phyloP scores from a whole-genome alignment of 2,888 invertebrate species.

The Sepioteuthis lessoniana region DNA sequence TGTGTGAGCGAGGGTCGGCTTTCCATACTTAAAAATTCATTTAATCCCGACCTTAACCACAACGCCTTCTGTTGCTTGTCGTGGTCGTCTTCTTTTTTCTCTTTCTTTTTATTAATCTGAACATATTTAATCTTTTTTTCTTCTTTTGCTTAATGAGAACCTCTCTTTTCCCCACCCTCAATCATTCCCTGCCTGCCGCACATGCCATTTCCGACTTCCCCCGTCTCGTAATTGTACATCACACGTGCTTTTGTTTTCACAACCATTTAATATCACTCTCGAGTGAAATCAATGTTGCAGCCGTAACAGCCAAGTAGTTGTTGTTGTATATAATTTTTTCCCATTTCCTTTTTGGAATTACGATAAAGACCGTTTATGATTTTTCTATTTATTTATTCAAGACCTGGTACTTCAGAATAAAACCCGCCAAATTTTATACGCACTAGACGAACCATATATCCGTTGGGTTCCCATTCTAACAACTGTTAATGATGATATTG shows the following conservation, averaged over 20 bases:
- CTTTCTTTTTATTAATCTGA: no score
- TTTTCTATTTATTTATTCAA: no score
- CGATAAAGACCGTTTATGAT: no score
- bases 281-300: not conserved
- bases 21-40: not conserved
- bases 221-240: not conserved
- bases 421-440: no score
- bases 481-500: no score
- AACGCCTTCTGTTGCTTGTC: not conserved
- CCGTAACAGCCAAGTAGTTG: not conserved
- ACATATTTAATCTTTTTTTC: not conserved
- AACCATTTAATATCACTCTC: not conserved
- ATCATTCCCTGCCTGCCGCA: not conserved
- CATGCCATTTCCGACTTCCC: not conserved
- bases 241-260: conserved; percentile 23
- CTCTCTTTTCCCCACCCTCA: not conserved
- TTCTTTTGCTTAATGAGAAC: conserved; percentile 17
- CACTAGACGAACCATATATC: no score
- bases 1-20: not conserved
- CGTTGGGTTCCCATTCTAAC: no score
- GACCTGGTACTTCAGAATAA: no score
- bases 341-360: not conserved
- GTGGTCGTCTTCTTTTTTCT: not conserved
- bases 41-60: not conserved
- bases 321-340: not conserved